A percentile compares a stretch with the other conserved stretches of the same genome.
Conservation (phyloP, 2,888 invertebrate species). For the Eupithecia pulchellata region DNA sequence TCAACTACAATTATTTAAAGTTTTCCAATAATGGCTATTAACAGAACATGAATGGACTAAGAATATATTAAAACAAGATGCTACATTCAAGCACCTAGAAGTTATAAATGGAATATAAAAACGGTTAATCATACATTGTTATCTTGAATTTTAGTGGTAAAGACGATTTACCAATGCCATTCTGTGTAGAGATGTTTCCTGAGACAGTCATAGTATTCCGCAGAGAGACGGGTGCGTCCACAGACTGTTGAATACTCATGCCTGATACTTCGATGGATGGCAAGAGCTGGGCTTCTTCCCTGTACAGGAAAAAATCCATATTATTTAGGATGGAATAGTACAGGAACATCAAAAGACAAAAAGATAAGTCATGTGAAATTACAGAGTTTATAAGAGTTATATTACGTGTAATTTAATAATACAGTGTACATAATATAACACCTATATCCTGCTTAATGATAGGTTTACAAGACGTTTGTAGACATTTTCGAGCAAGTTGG, state of each 20-base stretch:
- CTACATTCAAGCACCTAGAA: background rate
- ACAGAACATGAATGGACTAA: too few species aligned
- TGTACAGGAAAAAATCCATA: slow-evolving; percentile 41
- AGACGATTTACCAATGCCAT: slow-evolving; percentile 89
- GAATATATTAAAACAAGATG: background rate
- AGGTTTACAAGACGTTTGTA: background rate
- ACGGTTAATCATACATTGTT: background rate
- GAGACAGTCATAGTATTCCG: slow-evolving; percentile 94
- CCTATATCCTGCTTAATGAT: background rate
- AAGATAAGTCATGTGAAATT: background rate
- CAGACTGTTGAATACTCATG: slow-evolving; percentile 96
- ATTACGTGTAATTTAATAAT: too few species aligned
- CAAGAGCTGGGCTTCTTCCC: slow-evolving; percentile 82
- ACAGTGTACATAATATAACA: too few species aligned
- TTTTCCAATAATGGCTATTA: too few species aligned
- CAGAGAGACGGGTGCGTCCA: slow-evolving; percentile 95
- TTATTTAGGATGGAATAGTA: background rate
- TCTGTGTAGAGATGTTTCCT: slow-evolving; percentile 93
- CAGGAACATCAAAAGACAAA: background rate
- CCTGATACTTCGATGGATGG: slow-evolving; percentile 96
- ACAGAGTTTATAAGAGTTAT: too few species aligned
- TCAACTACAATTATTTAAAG: background rate
- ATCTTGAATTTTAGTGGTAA: background rate
- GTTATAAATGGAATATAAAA: background rate
- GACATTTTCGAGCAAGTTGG: background rate